phyloP scores from a whole-genome alignment of 2,113 vertebrate species.

The Ia io region DNA sequence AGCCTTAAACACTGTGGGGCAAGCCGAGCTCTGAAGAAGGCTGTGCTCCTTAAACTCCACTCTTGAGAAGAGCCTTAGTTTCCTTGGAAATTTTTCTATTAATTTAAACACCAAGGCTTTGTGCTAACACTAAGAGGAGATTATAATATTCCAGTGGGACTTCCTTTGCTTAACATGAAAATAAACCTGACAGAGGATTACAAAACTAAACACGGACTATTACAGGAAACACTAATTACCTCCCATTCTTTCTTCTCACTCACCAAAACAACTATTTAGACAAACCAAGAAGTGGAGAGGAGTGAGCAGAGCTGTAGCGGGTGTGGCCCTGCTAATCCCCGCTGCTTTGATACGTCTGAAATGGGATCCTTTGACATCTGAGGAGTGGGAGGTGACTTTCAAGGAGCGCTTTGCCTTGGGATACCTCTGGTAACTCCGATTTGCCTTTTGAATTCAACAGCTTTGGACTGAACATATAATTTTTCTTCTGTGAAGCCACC shows the following conservation, averaged over 20 bases:
- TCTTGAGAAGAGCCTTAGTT: conserved; percentile 50
- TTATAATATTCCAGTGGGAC: conserved; percentile 85
- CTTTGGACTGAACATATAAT: conserved; percentile 26
- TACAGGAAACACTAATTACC: conserved; percentile 87
- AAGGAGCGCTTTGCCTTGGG: conserved; percentile 44
- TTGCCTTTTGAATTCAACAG: conserved; percentile 23
- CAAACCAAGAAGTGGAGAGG: conserved; percentile 81
- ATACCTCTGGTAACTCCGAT: conserved; percentile 52
- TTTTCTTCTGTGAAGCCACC: conserved; percentile 7
- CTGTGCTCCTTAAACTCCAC: conserved; percentile 20
- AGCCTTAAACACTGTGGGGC: not conserved
- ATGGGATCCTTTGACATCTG: conserved; percentile 78
- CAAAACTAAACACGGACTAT: conserved; percentile 85
- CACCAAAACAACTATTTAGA: conserved; percentile 86
- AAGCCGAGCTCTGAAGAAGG: not conserved
- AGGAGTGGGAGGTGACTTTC: conserved; percentile 43
- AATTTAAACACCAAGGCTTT: conserved; percentile 73
- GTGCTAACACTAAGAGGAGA: conserved; percentile 77
- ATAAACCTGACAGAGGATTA: conserved; percentile 85
- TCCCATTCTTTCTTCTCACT: conserved; percentile 84
- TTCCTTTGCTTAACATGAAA: conserved; percentile 83
- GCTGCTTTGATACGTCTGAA: conserved; percentile 82
- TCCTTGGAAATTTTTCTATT: conserved; percentile 61
- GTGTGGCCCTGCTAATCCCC: conserved; percentile 78
- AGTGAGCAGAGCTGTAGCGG: conserved; percentile 77